A percentile compares a stretch with the other conserved stretches of the same genome.
These are phyloP conservation scores for Tachycineta bicolor DNA, from an alignment of 2,113 vertebrate genomes.

Conservation along the genomic window DNA sequence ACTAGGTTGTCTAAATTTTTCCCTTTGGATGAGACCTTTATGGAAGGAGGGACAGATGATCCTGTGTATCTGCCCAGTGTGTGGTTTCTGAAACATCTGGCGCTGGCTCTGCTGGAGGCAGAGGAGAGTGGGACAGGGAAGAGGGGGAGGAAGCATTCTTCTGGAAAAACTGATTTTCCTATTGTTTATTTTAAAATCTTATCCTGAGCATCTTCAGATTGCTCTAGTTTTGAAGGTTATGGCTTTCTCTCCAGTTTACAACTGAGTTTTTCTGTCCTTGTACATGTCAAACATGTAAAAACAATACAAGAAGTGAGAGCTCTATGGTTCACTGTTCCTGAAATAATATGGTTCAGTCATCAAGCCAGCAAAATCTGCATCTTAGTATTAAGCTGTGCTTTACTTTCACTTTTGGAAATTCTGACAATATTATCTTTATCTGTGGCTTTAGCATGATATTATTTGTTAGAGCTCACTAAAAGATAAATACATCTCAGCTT, in stretches of 20 bases:
- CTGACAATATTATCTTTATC: neutral
- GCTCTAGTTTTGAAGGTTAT: neutral
- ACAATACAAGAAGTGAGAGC: neutral
- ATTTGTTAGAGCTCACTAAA: neutral
- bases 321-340: neutral
- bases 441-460: neutral
- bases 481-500: neutral
- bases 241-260: neutral
- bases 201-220: neutral
- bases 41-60: conserved; percentile 13
- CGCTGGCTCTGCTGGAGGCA: conserved; percentile 6
- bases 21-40: conserved; percentile 8
- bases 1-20: neutral
- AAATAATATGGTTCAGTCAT: neutral
- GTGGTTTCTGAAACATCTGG: conserved; percentile 45
- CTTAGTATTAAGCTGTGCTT: neutral
- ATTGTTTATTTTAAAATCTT: neutral
- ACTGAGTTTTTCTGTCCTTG: neutral
- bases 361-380: neutral
- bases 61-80: neutral
- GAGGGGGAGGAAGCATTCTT: neutral
- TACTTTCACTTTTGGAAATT: neutral
- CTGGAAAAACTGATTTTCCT: neutral
- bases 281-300: neutral
- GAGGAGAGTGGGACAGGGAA: neutral